Evolutionary conservation across 2,888 invertebrate species (phyloP).

Genomic region (Chorisops tibialis): DNA sequence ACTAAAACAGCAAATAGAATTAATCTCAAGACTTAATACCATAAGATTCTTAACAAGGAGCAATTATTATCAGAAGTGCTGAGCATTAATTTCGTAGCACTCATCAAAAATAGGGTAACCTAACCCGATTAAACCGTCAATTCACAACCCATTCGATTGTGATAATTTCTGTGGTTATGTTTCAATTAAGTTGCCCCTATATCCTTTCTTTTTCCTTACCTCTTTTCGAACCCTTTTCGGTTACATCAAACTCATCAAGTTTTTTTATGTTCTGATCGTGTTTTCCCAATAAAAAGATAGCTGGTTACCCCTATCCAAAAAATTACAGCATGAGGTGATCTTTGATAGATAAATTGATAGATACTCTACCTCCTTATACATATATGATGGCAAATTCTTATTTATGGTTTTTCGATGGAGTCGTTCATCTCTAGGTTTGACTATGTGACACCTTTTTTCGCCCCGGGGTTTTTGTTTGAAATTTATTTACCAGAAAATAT

Average conservation of each 20-base stretch:
- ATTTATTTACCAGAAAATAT: conserved; percentile 29
- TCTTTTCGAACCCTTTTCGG: not conserved
- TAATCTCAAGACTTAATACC: no score
- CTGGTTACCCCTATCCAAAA: conserved; percentile 13
- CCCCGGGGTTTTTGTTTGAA: conserved; percentile 9
- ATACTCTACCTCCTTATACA: not conserved
- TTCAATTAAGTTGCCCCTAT: not conserved
- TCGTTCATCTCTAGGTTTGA: conserved; percentile 2
- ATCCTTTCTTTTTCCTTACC: not conserved
- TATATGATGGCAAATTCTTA: conserved; percentile 11
- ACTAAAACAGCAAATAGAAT: no score
- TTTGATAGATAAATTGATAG: conserved; percentile 9
- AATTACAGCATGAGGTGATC: not conserved
- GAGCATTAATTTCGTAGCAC: no score
- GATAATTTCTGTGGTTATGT: not conserved
- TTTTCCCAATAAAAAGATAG: not conserved
- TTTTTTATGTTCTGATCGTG: no score
- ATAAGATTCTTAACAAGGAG: no score
- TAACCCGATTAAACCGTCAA: no score
- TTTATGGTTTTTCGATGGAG: conserved; percentile 27
- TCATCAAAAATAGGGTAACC: no score
- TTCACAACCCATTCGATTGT: not conserved
- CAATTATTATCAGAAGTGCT: no score
- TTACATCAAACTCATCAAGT: not conserved
- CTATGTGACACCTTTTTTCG: not conserved